Evolutionary conservation across 2,113 vertebrate species (phyloP).

Genomic region (Poeciliopsis turrubarensis): DNA sequence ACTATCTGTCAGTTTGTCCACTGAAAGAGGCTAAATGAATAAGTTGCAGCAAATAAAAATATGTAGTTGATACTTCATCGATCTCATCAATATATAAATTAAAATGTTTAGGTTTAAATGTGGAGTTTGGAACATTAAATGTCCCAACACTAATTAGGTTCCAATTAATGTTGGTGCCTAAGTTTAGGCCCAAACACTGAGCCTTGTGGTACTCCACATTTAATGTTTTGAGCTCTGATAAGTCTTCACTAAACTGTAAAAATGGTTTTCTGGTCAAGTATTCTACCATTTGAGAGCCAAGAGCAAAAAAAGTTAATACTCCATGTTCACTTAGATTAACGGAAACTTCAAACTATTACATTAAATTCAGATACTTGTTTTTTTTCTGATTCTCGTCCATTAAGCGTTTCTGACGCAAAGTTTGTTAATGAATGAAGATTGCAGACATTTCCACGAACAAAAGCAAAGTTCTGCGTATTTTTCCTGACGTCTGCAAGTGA

Average conservation of each 20-base stretch:
- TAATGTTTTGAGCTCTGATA: not conserved
- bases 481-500: conserved; percentile 13
- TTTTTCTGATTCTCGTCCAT: not conserved
- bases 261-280: not conserved
- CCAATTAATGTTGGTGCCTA: too few relatives aligned
- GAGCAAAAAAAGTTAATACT: too few relatives aligned
- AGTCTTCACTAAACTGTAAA: not conserved
- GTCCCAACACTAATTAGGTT: too few relatives aligned
- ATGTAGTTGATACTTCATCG: not conserved
- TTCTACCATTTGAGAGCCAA: not conserved
- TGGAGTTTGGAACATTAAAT: too few relatives aligned
- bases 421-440: not conserved
- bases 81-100: not conserved
- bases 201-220: not conserved
- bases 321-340: not conserved
- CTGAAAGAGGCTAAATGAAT: too few relatives aligned
- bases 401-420: not conserved
- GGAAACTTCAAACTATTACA: not conserved
- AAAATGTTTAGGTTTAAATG: not conserved
- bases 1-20: too few relatives aligned
- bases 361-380: not conserved
- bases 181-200: not conserved
- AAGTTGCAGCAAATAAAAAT: too few relatives aligned
- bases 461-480: not conserved
- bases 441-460: not conserved